Evolutionary conservation across 1,140 invertebrate genomes (phyloP), one percentile per base, ranked within the genome.

Genomic region (Apis florea): DNA sequence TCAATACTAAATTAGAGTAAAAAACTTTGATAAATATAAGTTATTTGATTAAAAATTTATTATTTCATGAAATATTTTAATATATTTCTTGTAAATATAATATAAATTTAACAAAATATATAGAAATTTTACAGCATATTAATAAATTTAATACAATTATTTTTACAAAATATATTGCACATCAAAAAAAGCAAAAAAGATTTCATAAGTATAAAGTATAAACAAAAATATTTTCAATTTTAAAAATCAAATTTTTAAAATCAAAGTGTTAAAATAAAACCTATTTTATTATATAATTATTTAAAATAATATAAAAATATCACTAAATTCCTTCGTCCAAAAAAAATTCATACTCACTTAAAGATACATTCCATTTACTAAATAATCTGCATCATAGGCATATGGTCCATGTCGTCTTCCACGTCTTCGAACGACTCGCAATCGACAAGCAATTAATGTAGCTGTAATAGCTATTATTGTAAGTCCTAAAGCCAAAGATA

Each of bases 291-390:
- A 47, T 9, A 9, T 13, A 47, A 40, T 49, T n/a, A 56, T 40
- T 76, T 81, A 77, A 47, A 70, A 53, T 73, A 15, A 40, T 85
- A 79, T 40, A 64, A 83, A 85, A 85, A 80, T 85, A 83, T 74
- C 24, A 77, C 47, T 71, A 79, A 10, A 83, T 26, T 64, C 11
- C 21, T 64, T 74, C 24, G 49, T 59, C 61, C 56, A 76, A 85
- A 56, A n/a, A 63, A 70, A 69, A 71, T 83, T 82, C 49, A n/a
- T 75, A 51, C 83, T 75, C 47, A 71, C 89, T 95, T 96, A 98
- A 89, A 99, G 96, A 94, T 99, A 99, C 98, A 99, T 99, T 89
- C 98, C 98, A 94, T 99, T 99, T 82, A 99, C 98, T 79, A 99
- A 95, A 94, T 98, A 99, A 94, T 99, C 98, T 4, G 98, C 97